These are phyloP conservation scores for Heliconius cydno DNA, from an alignment of 2,888 invertebrate species.

Conservation along the genomic window DNA sequence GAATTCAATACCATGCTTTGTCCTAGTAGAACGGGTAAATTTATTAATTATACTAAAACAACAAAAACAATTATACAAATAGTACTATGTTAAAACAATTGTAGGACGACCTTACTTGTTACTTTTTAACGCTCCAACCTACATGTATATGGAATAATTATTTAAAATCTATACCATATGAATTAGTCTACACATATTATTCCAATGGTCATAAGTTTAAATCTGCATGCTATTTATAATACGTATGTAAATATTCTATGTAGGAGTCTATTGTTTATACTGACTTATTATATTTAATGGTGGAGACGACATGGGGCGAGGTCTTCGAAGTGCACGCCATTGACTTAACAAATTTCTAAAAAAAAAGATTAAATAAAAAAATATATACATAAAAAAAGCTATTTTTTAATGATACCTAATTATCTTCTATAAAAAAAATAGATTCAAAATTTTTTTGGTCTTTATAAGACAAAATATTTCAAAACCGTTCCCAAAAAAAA, in stretches of 20 bases:
- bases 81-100: background rate
- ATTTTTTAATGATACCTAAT: background rate
- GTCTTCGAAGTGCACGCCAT: conserved; percentile 59
- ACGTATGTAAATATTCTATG: background rate
- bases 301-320: conserved; percentile 44
- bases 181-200: too few species aligned
- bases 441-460: too few species aligned
- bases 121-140: too few species aligned
- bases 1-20: too few species aligned
- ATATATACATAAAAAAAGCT: background rate
- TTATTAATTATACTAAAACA: too few species aligned
- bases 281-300: background rate
- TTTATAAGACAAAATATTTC: too few species aligned
- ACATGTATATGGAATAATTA: too few species aligned
- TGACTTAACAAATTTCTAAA: conserved; percentile 63
- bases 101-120: too few species aligned
- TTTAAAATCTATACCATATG: too few species aligned
- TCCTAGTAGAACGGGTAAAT: too few species aligned
- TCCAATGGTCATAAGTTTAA: background rate
- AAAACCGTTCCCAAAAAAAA: too few species aligned
- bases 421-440: too few species aligned
- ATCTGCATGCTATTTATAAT: background rate
- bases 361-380: background rate
- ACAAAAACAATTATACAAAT: background rate
- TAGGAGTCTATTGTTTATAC: background rate